Conservation (phyloP, 1,140 invertebrate genomes). For the Dinoponera quadriceps region DNA sequence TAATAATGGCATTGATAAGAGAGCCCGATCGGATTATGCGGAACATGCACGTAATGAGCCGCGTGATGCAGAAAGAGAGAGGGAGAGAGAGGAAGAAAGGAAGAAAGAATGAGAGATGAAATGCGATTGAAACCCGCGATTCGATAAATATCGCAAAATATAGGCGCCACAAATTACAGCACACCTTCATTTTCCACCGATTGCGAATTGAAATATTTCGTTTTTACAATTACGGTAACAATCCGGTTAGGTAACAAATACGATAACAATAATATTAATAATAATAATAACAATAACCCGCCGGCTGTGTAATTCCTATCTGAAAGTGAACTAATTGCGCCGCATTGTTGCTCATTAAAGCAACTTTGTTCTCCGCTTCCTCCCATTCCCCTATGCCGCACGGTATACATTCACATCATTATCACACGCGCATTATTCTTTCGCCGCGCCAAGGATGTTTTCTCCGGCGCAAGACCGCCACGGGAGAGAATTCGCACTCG, state of each 20-base stretch:
- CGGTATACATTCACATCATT: neutral
- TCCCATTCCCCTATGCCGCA: no score
- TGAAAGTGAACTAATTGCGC: neutral
- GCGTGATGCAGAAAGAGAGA: neutral
- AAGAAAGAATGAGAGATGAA: no score
- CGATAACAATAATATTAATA: neutral
- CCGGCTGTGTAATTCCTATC: neutral
- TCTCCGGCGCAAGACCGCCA: neutral
- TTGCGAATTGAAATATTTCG: no score
- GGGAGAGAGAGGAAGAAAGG: no score
- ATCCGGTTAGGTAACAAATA: no score
- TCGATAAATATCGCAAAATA: no score
- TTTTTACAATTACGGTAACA: no score
- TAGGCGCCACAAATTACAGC: no score
- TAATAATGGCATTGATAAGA: slow-evolving; percentile 13
- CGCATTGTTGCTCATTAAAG: neutral
- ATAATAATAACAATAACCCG: neutral
- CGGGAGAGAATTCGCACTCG: slow-evolving; percentile 17
- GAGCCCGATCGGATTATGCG: slow-evolving; percentile 13
- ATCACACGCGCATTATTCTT: slow-evolving; percentile 7
- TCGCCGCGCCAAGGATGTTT: slow-evolving; percentile 23
- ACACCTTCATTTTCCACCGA: no score
- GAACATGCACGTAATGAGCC: neutral
- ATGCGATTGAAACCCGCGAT: no score
- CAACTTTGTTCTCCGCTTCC: neutral